Base-by-base conservation (phyloP, 2,797 vertebrate species). In the Acanthurus tractus region DNA sequence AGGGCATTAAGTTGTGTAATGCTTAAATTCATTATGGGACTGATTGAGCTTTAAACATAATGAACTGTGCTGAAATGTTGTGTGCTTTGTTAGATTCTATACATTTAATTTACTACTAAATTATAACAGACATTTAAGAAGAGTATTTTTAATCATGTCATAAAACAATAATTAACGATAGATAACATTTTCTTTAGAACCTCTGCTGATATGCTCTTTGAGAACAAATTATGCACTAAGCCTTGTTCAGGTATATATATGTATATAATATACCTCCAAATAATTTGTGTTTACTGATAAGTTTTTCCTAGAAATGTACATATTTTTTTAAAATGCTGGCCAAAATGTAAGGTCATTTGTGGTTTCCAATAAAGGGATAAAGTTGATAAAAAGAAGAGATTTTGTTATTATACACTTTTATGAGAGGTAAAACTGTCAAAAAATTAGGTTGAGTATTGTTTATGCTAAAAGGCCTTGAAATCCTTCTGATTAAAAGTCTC, bases 311-410 rank as follows among this genome's bases (percentile, higher is more conserved):
- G 83, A 38, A 52, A 74, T 87, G 42, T 83, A 82, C 1, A 46
- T 6, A 23, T 9, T 6, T 59, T 80, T 78, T 78, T 76, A 54
- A 72, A 79, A 79, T 73, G 46, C 18, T 81, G 50, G 11, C 42
- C 9, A 44, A 55, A 44, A 57, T 56, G 11, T 58, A 17, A 65
- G 55, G 25, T 49, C 23, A 56, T 40, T 17, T 75, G 22, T 23
- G 7, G 10, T 79, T 80, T 82, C 2, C 18, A 93, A 91, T 88
- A 86, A 89, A 90, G 46, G 45, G 25, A 75, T 29, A 62, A 57
- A 8, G n/a, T 48, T 70, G 9, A 25, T 0, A 6, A 58, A 71
- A 46, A 50, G 63, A 14, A 20, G 0, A 45, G 1, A 20, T 36
- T 36, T 65, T 42, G 14, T 22, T 53, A 8, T 8, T 23, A 8